phyloP scores from a whole-genome alignment of 2,888 invertebrate species.

The Calliphora vomitoria region DNA sequence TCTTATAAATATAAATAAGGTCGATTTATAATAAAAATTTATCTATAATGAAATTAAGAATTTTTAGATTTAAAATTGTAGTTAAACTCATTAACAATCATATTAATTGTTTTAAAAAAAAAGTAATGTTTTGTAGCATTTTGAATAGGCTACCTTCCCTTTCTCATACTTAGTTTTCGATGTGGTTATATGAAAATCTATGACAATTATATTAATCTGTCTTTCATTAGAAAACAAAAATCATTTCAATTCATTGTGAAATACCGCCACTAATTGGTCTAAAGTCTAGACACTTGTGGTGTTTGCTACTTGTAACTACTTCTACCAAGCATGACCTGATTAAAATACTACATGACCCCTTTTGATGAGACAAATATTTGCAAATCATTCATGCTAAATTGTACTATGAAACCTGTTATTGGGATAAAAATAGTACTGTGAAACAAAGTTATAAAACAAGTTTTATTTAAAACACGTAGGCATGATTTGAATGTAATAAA shows the following conservation, averaged over 20 bases:
- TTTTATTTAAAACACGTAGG: too few relatives aligned
- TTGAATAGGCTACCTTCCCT: neutral
- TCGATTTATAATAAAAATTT: neutral
- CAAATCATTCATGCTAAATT: neutral
- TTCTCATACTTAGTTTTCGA: neutral
- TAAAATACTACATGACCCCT: neutral
- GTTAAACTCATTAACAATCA: too few relatives aligned
- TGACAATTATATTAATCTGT: neutral
- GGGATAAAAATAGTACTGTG: too few relatives aligned
- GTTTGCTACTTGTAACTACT: neutral
- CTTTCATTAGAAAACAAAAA: neutral
- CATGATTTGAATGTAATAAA: too few relatives aligned
- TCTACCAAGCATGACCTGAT: neutral
- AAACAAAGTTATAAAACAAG: too few relatives aligned
- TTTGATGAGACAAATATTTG: neutral
- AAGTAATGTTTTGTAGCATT: neutral
- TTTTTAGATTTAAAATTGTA: too few relatives aligned
- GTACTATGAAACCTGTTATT: neutral
- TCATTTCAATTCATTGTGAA: neutral
- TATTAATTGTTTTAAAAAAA: too few relatives aligned
- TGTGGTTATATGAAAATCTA: neutral
- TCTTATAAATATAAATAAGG: neutral
- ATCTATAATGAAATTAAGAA: too few relatives aligned
- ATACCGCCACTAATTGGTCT: neutral
- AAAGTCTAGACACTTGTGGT: neutral